phyloP scores from a whole-genome alignment of 2,113 vertebrate species.

The Rafetus swinhoei region DNA sequence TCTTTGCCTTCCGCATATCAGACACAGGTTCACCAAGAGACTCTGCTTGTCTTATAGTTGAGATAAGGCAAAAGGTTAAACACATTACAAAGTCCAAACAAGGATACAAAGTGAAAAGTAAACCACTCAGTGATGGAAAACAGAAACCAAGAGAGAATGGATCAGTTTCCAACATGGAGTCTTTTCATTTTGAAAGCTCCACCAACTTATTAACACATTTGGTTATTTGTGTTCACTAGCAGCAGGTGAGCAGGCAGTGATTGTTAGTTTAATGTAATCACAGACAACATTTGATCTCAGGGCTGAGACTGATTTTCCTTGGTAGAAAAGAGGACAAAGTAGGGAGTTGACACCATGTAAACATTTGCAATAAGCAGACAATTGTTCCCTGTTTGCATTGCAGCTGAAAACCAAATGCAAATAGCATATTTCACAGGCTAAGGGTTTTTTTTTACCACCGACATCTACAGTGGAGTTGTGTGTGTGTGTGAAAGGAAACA shows the following conservation, averaged over 20 bases:
- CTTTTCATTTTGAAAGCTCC: not conserved
- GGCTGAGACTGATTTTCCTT: not conserved
- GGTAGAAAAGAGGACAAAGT: not conserved
- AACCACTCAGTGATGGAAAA: not conserved
- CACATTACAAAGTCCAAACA: not conserved
- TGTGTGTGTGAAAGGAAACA: not conserved
- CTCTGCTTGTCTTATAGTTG: not conserved
- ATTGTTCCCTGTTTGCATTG: not conserved
- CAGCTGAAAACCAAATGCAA: not conserved
- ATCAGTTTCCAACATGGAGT: not conserved
- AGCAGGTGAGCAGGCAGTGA: not conserved
- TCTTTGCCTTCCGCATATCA: not conserved
- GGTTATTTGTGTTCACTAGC: not conserved
- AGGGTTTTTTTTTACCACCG: not conserved
- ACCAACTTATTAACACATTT: not conserved
- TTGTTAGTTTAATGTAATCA: not conserved
- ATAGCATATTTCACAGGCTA: not conserved
- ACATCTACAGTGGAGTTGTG: not conserved
- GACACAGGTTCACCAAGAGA: not conserved
- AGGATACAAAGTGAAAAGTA: not conserved
- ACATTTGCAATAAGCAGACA: not conserved
- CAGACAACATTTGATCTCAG: not conserved
- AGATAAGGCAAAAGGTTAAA: not conserved
- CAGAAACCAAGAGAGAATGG: not conserved
- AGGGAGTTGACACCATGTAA: not conserved